These are phyloP conservation scores for Amblyjoppa proteus DNA, from an alignment of 2,888 invertebrate genomes.

Conservation along the genomic window DNA sequence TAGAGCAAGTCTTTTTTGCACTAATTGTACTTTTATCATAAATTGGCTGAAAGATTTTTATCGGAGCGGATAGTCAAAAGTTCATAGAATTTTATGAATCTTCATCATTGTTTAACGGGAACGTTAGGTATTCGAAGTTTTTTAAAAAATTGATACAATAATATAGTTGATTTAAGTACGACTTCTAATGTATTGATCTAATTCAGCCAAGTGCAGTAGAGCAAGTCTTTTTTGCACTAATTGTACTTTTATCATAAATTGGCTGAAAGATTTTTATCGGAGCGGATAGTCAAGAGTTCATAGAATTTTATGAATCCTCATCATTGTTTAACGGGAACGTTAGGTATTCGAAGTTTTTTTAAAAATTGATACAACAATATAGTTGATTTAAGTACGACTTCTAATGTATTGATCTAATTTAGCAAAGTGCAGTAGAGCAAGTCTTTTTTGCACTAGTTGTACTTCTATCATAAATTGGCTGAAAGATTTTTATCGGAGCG, in stretches of 20 bases:
- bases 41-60: background rate
- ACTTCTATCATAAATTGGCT: conserved; percentile 15
- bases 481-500: background rate
- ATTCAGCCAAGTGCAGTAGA: no score
- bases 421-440: background rate
- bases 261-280: no score
- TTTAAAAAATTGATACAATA: background rate
- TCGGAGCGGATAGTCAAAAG: background rate
- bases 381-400: background rate
- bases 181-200: no score
- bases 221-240: no score
- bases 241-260: no score
- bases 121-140: no score
- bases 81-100: background rate
- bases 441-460: background rate
- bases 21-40: conserved; percentile 12
- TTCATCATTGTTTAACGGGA: no score
- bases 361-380: background rate
- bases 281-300: no score
- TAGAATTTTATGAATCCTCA: no score
- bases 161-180: no score
- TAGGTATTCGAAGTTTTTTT: background rate
- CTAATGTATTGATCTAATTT: background rate
- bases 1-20: conserved; percentile 1
- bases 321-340: no score